phyloP scores from a whole-genome alignment of 2,797 vertebrate genomes.

The Coranthus polyacanthus region DNA sequence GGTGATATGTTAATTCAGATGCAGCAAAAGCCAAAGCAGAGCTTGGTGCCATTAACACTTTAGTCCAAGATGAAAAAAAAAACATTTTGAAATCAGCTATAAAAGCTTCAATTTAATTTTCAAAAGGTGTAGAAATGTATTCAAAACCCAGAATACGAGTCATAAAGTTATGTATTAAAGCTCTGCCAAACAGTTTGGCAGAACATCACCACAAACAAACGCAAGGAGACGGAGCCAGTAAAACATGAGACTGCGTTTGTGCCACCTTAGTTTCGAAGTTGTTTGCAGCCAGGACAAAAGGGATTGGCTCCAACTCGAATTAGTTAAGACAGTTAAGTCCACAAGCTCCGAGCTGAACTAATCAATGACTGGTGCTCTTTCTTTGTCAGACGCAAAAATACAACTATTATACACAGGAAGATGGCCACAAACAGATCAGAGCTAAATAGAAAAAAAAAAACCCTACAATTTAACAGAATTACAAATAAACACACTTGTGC shows the following conservation, averaged over 20 bases:
- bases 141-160: background rate
- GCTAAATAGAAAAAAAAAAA: too few species aligned
- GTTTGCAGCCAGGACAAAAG: conserved; percentile 35
- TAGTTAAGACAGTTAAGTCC: too few species aligned
- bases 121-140: conserved; percentile 5
- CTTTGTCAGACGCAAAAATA: conserved; percentile 19
- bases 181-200: conserved; percentile 61
- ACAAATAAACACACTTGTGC: too few species aligned
- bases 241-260: conserved; percentile 60
- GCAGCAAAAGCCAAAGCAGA: conserved; percentile 18
- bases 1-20: background rate
- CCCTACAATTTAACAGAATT: too few species aligned
- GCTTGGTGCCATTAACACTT: conserved; percentile 22
- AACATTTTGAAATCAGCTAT: background rate
- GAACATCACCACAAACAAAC: conserved; percentile 24
- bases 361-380: conserved; percentile 80
- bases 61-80: background rate
- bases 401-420: background rate
- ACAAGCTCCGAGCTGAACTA: conserved; percentile 78
- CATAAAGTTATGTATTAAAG: conserved; percentile 11
- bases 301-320: conserved; percentile 75
- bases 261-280: conserved; percentile 62
- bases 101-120: conserved; percentile 7
- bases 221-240: too few species aligned
- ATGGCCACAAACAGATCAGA: conserved; percentile 6